These are phyloP conservation scores for Siniperca knerii DNA, from an alignment of 2,113 vertebrate species.

Conservation along the genomic window DNA sequence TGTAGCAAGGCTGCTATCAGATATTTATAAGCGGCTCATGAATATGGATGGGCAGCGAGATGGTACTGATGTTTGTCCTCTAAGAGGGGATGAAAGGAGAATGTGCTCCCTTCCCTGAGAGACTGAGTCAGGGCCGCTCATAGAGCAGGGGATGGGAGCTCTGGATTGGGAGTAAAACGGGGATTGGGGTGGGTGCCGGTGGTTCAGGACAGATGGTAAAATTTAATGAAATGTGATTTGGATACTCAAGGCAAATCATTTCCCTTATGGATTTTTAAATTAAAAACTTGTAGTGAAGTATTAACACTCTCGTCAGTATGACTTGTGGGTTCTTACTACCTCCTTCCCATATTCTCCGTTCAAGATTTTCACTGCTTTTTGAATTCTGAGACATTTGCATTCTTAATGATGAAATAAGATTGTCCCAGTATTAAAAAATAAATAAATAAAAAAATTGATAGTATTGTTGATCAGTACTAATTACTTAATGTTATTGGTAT, in stretches of 20 bases:
- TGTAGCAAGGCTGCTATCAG: conserved; percentile 85
- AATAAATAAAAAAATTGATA: not conserved
- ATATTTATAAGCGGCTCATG: conserved; percentile 89
- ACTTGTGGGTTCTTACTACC: conserved; percentile 5
- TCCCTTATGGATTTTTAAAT: conserved; percentile 60
- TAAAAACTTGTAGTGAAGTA: conserved; percentile 55
- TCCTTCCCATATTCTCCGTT: not conserved
- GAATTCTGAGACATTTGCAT: conserved; percentile 27
- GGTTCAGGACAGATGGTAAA: conserved; percentile 68
- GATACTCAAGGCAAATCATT: conserved; percentile 63
- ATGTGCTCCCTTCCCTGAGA: conserved; percentile 81
- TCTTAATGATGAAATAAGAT: conserved; percentile 2
- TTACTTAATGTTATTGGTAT: conserved; percentile 1
- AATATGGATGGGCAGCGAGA: conserved; percentile 86
- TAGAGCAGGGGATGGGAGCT: conserved; percentile 60
- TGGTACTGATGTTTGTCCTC: conserved; percentile 90
- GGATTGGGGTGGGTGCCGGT: conserved; percentile 53
- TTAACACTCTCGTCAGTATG: conserved; percentile 45
- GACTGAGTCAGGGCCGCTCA: conserved; percentile 78
- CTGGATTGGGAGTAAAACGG: conserved; percentile 46
- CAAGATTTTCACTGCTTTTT: conserved; percentile 11
- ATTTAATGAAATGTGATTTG: conserved; percentile 73
- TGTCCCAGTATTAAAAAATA: not conserved
- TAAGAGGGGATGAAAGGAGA: conserved; percentile 89
- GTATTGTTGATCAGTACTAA: conserved; percentile 13